These are phyloP conservation scores for Hydrocynus forskahlii DNA, from an alignment of 2,797 vertebrate genomes.

Conservation along the genomic window DNA sequence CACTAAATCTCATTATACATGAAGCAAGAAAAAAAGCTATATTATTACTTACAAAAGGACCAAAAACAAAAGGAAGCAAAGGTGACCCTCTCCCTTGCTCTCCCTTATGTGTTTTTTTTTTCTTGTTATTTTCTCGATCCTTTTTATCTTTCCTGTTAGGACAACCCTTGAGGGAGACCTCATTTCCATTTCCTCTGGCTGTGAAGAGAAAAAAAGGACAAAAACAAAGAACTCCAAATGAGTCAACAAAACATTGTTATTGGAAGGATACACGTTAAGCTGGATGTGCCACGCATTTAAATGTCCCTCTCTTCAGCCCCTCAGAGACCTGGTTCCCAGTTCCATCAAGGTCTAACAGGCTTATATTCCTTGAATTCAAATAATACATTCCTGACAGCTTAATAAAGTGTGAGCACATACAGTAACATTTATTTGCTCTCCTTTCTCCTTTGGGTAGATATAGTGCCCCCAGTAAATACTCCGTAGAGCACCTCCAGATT, in stretches of 20 bases:
- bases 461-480: not conserved
- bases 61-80: not conserved
- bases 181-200: slow-evolving; percentile 53
- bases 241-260: slow-evolving; percentile 1
- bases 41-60: not conserved
- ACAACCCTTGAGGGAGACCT: slow-evolving; percentile 17
- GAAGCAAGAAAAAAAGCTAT: not conserved
- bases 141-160: not conserved
- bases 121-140: not conserved
- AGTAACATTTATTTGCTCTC: not conserved
- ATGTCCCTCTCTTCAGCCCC: not conserved
- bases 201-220: slow-evolving; percentile 11
- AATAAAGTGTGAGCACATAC: not conserved
- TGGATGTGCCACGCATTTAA: not conserved
- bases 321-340: not conserved
- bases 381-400: not conserved
- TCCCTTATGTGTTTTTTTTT: not conserved
- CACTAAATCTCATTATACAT: no score
- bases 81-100: not conserved
- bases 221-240: slow-evolving; percentile 50
- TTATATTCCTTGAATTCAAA: not conserved
- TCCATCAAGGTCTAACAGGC: not conserved
- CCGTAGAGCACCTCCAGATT: not conserved
- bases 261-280: not conserved
- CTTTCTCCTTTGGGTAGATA: not conserved